Base-by-base conservation (phyloP, 2,797 vertebrate species). In the Pangasius mekongensis region DNA sequence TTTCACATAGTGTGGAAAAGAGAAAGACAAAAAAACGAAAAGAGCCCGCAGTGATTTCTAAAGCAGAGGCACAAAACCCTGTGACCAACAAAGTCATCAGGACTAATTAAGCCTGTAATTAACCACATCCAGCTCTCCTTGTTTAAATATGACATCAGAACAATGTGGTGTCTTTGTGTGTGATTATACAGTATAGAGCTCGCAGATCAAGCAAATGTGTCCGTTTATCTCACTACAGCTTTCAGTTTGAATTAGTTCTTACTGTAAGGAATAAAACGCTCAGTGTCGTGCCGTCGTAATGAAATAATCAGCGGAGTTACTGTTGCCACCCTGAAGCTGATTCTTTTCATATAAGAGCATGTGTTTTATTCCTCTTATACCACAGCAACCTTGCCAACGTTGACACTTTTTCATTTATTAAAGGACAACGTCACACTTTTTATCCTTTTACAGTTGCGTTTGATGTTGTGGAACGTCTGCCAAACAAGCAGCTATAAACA, bases 1-100 rank as follows among this genome's bases (percentile, higher is more conserved):
- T 64, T 85, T 71, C 86, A 66, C 84, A 87, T 18, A 69, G 87
- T 30, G 71, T 39, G 80, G 71, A 83, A 76, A 62, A 91, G 83
- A 86, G 3, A 56, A 56, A 76, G 49, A 64, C 9, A 77, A 60
- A n/a, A 71, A 22, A 84, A 54, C 16, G 76, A 27, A 43, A 62
- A n/a, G 24, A 27, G 36, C 24, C n/a, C 0, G 78, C 5, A 81
- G 54, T 58, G 30, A 77, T 52, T 77, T 77, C 69, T 43, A 13
- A 30, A 52, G 24, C 74, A 52, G 27, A 36, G 16, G n/a, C n/a
- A 33, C 49, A 56, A 54, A 56, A 56, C n/a, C 22, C 56, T 14
- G 33, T 7, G 24, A 33, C 52, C n/a, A 80, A 20, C 47, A 52
- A 54, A 9, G 36, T 24, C 36, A 43, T n/a, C 3, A 3, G 24